These are phyloP conservation scores for Hypothenemus hampei DNA, from an alignment of 1,140 invertebrate genomes.

Conservation along the genomic window DNA sequence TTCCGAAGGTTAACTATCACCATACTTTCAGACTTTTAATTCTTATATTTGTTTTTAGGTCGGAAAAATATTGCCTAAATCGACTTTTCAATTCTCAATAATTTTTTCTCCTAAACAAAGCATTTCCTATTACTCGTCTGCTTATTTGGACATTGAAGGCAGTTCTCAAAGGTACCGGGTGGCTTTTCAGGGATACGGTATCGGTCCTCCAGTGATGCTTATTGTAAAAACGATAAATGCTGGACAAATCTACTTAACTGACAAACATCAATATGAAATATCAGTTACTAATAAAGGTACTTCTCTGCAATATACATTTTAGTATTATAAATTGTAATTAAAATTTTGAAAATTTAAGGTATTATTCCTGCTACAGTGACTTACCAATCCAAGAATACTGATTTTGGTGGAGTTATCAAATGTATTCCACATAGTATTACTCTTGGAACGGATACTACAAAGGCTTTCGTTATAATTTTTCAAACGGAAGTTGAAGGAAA, in stretches of 20 bases:
- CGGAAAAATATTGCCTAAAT: conserved; percentile 37
- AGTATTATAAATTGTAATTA: neutral
- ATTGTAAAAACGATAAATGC: conserved; percentile 33
- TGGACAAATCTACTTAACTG: conserved; percentile 35
- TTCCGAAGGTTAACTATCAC: conserved; percentile 18
- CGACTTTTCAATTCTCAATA: conserved; percentile 29
- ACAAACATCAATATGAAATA: conserved; percentile 40
- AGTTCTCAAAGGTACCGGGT: conserved; percentile 29
- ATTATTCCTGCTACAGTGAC: conserved; percentile 38
- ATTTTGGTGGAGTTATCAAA: conserved; percentile 34
- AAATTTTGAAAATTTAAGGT: conserved; percentile 23
- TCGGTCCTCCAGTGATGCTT: conserved; percentile 34
- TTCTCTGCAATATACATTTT: too few relatives aligned
- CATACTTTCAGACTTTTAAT: too few relatives aligned
- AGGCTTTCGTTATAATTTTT: conserved; percentile 36
- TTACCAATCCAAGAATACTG: conserved; percentile 25
- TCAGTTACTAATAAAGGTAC: conserved; percentile 32
- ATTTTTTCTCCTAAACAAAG: conserved; percentile 33
- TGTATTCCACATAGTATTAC: conserved; percentile 29
- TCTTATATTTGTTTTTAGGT: conserved; percentile 13
- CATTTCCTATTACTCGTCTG: conserved; percentile 23
- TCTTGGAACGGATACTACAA: conserved; percentile 30
- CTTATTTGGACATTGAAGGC: conserved; percentile 38
- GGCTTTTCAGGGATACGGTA: conserved; percentile 33
- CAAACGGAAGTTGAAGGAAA: conserved; percentile 34